Percentiles rank a stretch among this genome's conserved stretches.
These are phyloP conservation scores for Linhomoeus sp. DNA, from an alignment of 2,888 invertebrate species.

Conservation along the genomic window DNA sequence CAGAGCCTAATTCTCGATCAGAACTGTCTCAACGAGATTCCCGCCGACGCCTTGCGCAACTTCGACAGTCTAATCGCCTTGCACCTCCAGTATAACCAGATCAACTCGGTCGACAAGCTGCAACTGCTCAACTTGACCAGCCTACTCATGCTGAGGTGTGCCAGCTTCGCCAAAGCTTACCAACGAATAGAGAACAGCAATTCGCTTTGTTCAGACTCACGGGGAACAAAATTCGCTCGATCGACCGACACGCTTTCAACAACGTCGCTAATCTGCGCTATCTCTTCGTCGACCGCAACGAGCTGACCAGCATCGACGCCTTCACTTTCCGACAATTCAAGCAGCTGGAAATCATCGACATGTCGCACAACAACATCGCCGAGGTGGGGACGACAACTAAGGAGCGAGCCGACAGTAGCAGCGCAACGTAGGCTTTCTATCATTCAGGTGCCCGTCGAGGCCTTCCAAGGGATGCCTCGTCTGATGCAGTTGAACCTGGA, in stretches of 20 bases:
- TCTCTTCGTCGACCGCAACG: conserved; percentile 25
- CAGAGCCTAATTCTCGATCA: conserved; percentile 24
- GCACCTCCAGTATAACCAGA: conserved; percentile 25
- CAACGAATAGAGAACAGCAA: too few species aligned
- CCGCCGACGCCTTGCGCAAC: conserved; percentile 15
- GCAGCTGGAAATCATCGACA: conserved; percentile 17
- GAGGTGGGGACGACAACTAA: too few species aligned
- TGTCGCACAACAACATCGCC: conserved; percentile 5
- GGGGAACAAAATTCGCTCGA: conserved; percentile 21
- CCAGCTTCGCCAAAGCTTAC: background rate
- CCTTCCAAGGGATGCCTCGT: conserved; percentile 21
- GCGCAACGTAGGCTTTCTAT: too few species aligned
- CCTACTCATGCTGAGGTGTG: conserved; percentile 18
- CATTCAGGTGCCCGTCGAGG: conserved; percentile 13
- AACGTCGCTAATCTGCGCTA: conserved; percentile 11
- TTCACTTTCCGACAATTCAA: conserved; percentile 46
- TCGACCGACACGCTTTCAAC: conserved; percentile 17
- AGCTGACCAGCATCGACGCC: conserved; percentile 35
- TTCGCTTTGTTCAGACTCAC: conserved; percentile 8
- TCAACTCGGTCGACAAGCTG: conserved; percentile 12
- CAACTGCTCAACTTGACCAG: conserved; percentile 16
- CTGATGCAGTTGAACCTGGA: conserved; percentile 26
- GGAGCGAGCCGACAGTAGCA: too few species aligned
- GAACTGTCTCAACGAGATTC: conserved; percentile 20
- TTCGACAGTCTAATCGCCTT: conserved; percentile 23